A percentile compares a stretch with the other conserved stretches of the same genome.
Evolutionary conservation across 2,113 vertebrate genomes (phyloP).

Genomic region (Sigmodon hispidus): DNA sequence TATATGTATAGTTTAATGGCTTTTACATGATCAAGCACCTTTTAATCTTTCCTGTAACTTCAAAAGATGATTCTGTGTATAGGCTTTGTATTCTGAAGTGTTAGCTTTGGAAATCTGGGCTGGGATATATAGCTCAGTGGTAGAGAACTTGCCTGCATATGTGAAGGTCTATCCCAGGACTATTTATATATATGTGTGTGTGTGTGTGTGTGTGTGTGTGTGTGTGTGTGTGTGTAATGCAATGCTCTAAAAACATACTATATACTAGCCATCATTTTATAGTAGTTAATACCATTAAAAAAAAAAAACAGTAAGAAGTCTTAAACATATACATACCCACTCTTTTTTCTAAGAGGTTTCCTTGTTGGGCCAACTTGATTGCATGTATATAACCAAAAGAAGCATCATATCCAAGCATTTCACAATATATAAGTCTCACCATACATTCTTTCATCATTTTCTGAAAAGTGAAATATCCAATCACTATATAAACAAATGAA

Average conservation of each 20-base stretch:
- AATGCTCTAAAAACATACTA: slow-evolving; percentile 53
- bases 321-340: slow-evolving; percentile 90
- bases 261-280: not conserved
- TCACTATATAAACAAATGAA: slow-evolving; percentile 36
- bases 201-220: too few species aligned
- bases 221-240: too few species aligned
- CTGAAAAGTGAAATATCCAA: slow-evolving; percentile 85
- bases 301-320: not conserved
- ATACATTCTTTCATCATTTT: slow-evolving; percentile 97
- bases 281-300: not conserved
- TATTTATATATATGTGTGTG: too few species aligned
- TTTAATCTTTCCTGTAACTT: slow-evolving; percentile 45
- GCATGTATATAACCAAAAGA: slow-evolving; percentile 98
- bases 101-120: not conserved
- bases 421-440: slow-evolving; percentile 98
- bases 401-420: slow-evolving; percentile 98
- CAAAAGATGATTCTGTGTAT: slow-evolving; percentile 38
- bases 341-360: slow-evolving; percentile 96
- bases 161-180: not conserved
- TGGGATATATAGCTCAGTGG: not conserved
- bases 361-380: slow-evolving; percentile 98
- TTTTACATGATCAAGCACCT: slow-evolving; percentile 6
- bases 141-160: not conserved
- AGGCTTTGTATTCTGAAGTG: slow-evolving; percentile 32
- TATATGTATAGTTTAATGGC: not conserved